These are phyloP conservation scores for Diarsia dahlii DNA, from an alignment of 2,888 invertebrate genomes.

Conservation along the genomic window DNA sequence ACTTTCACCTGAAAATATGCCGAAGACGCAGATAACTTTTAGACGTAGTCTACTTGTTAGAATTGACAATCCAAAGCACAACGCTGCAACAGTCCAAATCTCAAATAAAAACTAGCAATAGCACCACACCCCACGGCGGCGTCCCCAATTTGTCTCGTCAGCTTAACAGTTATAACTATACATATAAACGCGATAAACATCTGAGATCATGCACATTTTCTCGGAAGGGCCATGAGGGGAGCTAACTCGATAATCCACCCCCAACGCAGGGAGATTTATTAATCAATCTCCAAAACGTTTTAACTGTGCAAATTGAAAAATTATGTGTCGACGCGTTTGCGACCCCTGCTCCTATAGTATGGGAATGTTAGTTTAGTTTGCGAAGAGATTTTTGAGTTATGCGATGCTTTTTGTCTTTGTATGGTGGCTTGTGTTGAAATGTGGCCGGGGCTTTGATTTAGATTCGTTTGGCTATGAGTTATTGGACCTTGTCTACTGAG, in stretches of 20 bases:
- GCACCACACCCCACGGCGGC: slow-evolving; percentile 32
- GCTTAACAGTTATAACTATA: slow-evolving; percentile 51
- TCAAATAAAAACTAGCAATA: slow-evolving; percentile 40
- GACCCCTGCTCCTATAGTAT: slow-evolving; percentile 64
- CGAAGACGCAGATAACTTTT: not conserved
- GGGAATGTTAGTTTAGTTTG: slow-evolving; percentile 66
- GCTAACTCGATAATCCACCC: slow-evolving; percentile 69
- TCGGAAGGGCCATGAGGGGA: slow-evolving; percentile 65
- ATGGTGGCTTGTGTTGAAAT: slow-evolving; percentile 26
- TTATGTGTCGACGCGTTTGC: slow-evolving; percentile 83
- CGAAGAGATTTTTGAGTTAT: slow-evolving; percentile 49
- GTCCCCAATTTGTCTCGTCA: slow-evolving; percentile 61
- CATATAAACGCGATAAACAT: slow-evolving; percentile 62
- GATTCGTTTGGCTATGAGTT: not conserved
- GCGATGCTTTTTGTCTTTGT: slow-evolving; percentile 42
- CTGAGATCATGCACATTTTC: slow-evolving; percentile 70
- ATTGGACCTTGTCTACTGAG: not conserved
- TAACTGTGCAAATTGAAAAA: slow-evolving; percentile 88
- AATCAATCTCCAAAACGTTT: slow-evolving; percentile 87
- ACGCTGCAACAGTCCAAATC: not conserved
- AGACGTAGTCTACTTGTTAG: not conserved
- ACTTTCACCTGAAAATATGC: no score
- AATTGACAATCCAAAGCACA: not conserved
- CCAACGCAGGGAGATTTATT: slow-evolving; percentile 88
- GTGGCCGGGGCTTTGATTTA: slow-evolving; percentile 13